Base-by-base conservation (phyloP, 2,113 vertebrate genomes). In the Anhinga anhinga region DNA sequence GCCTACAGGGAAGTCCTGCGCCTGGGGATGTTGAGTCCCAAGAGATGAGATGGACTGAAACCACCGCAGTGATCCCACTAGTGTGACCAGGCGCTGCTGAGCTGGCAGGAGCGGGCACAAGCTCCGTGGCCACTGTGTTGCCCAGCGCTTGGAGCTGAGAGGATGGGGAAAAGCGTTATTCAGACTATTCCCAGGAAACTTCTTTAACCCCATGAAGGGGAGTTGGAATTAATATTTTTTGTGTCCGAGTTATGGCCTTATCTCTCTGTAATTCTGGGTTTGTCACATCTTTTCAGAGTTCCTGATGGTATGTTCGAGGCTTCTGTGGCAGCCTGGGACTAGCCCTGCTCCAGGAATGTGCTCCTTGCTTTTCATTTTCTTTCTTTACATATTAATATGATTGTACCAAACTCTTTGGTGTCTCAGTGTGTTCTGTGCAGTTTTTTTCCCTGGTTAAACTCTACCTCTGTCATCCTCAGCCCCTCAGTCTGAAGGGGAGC, bases 41-140 rank as follows among this genome's bases (percentile, higher is more conserved):
- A 8, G 29, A 70, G 23, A 7, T 44, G 50, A 52, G 45, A 20
- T 2, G 2, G 32, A 14, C 16, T 1, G 2, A 56, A 76, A 49
- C 2, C 56, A 11, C 34, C 3, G 0, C 25, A 0, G 2, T 34
- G 52, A 9, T 45, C 30, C 30, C 2, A 2, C 20, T 3, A 6
- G 27, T 12, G 45, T 45, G 76, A 42, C 9, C 3, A 4, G 50
- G 23, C 0, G 1, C 50, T 1, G 1, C 53, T 3, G 22, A 36
- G 55, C 21, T 1, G 1, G 52, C 0, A 1, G 44, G 47, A 66
- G 20, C 3, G 2, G 40, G 29, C 0, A 0, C 2, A 0, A 1
- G 7, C 22, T 77, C 52, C 14, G 1, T 22, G 36, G 19, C 42
- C 38, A 65, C 66, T 76, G 22, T 13, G 1, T 74, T 4, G 1